Evolutionary conservation across 2,888 invertebrate genomes (phyloP).

Genomic region (Seira sanloemensis): DNA sequence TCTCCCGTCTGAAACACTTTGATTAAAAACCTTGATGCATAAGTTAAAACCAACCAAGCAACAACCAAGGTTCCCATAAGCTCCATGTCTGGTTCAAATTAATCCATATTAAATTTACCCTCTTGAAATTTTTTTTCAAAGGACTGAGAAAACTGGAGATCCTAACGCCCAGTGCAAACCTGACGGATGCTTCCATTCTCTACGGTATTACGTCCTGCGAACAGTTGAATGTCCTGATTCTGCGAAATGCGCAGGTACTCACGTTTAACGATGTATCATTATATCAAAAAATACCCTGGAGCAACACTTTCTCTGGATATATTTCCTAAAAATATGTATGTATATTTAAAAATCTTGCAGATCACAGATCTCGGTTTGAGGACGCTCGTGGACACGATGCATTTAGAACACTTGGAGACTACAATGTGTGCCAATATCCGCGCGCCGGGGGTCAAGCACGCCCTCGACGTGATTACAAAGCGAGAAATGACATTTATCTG

Average conservation of each 20-base stretch:
- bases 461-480: constrained; percentile 35
- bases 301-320: too few relatives aligned
- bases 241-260: constrained; percentile 45
- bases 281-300: too few relatives aligned
- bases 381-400: constrained; percentile 32
- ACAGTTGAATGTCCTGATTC: constrained; percentile 34
- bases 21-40: too few relatives aligned
- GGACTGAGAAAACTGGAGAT: constrained; percentile 54
- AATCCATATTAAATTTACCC: background rate
- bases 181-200: constrained; percentile 45
- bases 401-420: constrained; percentile 40
- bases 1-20: too few relatives aligned
- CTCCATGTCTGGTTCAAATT: too few relatives aligned
- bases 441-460: constrained; percentile 42
- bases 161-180: constrained; percentile 34
- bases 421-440: constrained; percentile 57
- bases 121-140: background rate
- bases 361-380: constrained; percentile 38
- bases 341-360: constrained; percentile 19
- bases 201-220: constrained; percentile 43
- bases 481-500: constrained; percentile 52
- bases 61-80: too few relatives aligned
- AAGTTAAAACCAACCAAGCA: too few relatives aligned
- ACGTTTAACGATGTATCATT: too few relatives aligned
- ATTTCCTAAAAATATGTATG: too few relatives aligned